Evolutionary conservation across 1,140 invertebrate species (phyloP).

Genomic region (Bombus waltoni): DNA sequence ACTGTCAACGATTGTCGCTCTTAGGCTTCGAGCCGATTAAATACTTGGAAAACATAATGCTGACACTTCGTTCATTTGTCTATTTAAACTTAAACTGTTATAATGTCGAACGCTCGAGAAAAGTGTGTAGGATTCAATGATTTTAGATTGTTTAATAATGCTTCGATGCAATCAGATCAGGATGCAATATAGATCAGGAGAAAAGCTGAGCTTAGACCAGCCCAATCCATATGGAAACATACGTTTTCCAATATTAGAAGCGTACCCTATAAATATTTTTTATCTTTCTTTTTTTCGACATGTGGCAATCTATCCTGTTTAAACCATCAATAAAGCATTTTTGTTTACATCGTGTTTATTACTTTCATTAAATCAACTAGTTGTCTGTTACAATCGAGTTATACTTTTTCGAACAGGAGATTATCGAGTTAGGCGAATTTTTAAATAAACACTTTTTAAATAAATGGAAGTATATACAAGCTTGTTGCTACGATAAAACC

Average conservation of each 20-base stretch:
- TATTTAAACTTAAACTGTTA: slow-evolving; percentile 33
- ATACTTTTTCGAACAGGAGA: background rate
- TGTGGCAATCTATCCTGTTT: background rate
- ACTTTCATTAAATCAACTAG: background rate
- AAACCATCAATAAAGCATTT: background rate
- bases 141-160: background rate
- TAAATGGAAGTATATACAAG: too few species aligned
- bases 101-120: slow-evolving; percentile 60
- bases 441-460: too few species aligned
- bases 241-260: background rate
- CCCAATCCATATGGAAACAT: background rate
- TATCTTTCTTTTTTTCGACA: too few species aligned
- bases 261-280: background rate
- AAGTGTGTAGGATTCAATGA: slow-evolving; percentile 30
- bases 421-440: too few species aligned
- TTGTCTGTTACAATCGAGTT: background rate
- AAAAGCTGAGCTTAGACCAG: background rate
- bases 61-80: slow-evolving; percentile 36
- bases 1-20: too few species aligned
- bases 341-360: background rate
- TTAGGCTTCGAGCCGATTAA: too few species aligned
- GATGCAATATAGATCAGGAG: too few species aligned
- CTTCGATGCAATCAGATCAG: background rate
- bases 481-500: background rate
- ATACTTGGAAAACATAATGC: background rate